Conservation (phyloP, 2,888 invertebrate genomes). For the Spodoptera littoralis region DNA sequence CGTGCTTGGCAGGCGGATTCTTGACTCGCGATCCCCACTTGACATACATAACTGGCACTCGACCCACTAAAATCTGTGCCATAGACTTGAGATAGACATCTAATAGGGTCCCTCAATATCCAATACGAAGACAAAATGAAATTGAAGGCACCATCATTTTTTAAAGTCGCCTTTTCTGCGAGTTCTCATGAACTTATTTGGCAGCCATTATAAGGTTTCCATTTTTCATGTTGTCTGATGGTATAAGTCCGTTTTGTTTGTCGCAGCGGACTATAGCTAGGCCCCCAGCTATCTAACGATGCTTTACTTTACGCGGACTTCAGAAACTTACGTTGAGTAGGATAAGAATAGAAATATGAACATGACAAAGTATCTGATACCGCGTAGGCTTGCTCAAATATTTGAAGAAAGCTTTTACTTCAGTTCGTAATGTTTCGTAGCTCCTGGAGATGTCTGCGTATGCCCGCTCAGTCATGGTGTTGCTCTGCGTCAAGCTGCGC, state of each 20-base stretch:
- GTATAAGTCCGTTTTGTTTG: too few relatives aligned
- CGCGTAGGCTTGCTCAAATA: not conserved
- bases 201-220: too few relatives aligned
- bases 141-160: too few relatives aligned
- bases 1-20: constrained; percentile 16
- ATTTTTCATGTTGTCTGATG: too few relatives aligned
- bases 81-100: not conserved
- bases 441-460: constrained; percentile 87
- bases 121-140: constrained; percentile 2
- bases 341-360: too few relatives aligned
- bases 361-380: too few relatives aligned
- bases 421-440: constrained; percentile 86
- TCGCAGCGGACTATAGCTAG: too few relatives aligned
- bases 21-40: constrained; percentile 17
- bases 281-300: too few relatives aligned
- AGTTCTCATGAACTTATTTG: too few relatives aligned
- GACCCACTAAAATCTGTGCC: constrained; percentile 29
- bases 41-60: constrained; percentile 30
- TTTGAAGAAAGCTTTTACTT: constrained; percentile 68
- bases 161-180: too few relatives aligned
- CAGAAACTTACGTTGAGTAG: too few relatives aligned
- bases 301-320: too few relatives aligned
- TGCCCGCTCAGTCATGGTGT: constrained; percentile 87
- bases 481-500: constrained; percentile 88
- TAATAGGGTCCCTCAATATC: constrained; percentile 6